These are phyloP conservation scores for Lepilemur ruficaudatus DNA, from an alignment of 2,797 vertebrate species.

Conservation along the genomic window DNA sequence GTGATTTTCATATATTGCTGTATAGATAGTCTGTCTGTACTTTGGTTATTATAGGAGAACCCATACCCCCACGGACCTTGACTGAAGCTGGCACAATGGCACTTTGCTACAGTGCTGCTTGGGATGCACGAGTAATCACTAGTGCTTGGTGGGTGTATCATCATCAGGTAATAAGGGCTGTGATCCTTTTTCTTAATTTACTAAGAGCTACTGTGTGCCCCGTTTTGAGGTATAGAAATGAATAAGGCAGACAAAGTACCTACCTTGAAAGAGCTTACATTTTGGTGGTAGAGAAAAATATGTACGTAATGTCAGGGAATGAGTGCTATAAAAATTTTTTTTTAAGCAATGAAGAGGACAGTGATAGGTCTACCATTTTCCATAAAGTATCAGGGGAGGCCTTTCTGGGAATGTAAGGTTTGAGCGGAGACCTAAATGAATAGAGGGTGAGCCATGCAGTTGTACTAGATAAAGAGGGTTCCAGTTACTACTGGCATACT, in stretches of 20 bases:
- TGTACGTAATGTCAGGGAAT: background rate
- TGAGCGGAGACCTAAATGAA: background rate
- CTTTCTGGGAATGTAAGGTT: background rate
- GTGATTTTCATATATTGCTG: constrained; percentile 3
- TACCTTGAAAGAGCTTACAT: constrained; percentile 5
- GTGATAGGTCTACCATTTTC: background rate
- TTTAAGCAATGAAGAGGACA: background rate
- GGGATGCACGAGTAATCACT: constrained; percentile 97
- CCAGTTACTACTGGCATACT: background rate
- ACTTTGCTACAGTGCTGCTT: constrained; percentile 98
- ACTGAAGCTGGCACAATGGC: constrained; percentile 97
- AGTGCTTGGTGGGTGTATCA: constrained; percentile 99
- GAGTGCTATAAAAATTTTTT: background rate
- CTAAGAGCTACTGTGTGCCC: background rate
- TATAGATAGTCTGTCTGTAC: background rate
- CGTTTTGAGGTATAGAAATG: background rate
- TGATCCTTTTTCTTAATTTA: background rate
- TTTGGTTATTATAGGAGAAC: constrained; percentile 85
- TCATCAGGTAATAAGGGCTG: constrained; percentile 90
- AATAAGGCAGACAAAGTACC: background rate
- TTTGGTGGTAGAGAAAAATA: constrained; percentile 38
- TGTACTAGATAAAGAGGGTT: background rate
- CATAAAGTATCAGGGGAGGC: background rate
- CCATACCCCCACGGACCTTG: constrained; percentile 93
- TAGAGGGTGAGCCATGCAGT: background rate